Base-by-base conservation (phyloP, 2,113 vertebrate genomes). In the Brachyhypopomus occidentalis region DNA sequence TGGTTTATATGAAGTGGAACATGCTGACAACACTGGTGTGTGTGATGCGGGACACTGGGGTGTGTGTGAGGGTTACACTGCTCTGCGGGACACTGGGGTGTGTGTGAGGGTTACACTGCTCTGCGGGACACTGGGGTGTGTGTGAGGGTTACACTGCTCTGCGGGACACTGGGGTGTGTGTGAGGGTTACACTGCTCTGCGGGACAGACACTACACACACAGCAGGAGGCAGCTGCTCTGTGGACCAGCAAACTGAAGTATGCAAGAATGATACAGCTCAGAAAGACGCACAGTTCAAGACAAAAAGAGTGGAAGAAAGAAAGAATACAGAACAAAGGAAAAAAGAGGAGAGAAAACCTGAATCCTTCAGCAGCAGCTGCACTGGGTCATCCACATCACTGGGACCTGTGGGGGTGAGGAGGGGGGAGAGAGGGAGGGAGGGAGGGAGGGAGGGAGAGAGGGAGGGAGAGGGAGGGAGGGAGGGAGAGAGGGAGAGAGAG, bases 301-400 rank as follows among this genome's bases (percentile, higher is more conserved):
- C 5, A 30, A 2, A 72, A 30, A 30, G 30, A 30, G 30, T 30
- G 20, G 20, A 1, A 75, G 30, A 58, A 2, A 1, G 25, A 73
- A 16, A 9, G 11, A 22, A 9, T 20, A 12, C 1, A 23, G 38
- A 45, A 70, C 9, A 56, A 11, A 55, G 19, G 60, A 25, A 20
- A 2, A 17, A 5, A 7, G 14, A 38, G 27, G 45, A 52, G 45
- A 12, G 2, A 17, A 14, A 93, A 99, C 97, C 97, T 87, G 97
- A 96, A 93, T 99, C 97, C 93, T 99, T 99, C 89, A 99, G 96
- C 81, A 97, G 92, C 84, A 99, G 75, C 87, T 94, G 93, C 89
- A 92, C 95, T n/a, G 93, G 89, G 85, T 99, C 93, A 87, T 97
- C 95, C 77, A 96, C 84, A 62, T 92, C 94, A 45, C 95, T 95